Conservation (phyloP, 2,888 invertebrate species). For the Coleophora deauratella region DNA sequence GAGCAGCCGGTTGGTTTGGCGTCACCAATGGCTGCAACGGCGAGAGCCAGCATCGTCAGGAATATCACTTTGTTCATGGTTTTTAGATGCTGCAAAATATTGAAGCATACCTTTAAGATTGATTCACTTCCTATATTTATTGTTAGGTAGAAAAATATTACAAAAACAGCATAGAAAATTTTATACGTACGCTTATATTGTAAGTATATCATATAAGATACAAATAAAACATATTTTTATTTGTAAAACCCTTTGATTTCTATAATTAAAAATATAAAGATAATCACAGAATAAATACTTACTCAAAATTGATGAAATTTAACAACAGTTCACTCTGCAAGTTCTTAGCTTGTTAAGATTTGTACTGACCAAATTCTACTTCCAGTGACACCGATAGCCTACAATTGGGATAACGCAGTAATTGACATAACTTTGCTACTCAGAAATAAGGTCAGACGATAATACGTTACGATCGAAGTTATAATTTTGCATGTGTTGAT, state of each 20-base stretch:
- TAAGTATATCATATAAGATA: too few relatives aligned
- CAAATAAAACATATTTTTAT: too few relatives aligned
- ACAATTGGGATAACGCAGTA: constrained; percentile 23
- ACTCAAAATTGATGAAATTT: not conserved
- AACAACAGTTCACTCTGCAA: constrained; percentile 7
- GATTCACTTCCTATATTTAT: not conserved
- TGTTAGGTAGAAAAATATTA: not conserved
- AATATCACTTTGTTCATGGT: constrained; percentile 33
- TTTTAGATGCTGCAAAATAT: not conserved
- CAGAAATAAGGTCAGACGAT: constrained; percentile 25
- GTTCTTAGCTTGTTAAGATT: constrained; percentile 26
- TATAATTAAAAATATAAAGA: too few relatives aligned
- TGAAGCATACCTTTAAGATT: constrained; percentile 6
- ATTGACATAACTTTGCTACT: constrained; percentile 27
- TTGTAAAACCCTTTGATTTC: too few relatives aligned
- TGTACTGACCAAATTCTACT: constrained; percentile 30
- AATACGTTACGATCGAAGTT: not conserved
- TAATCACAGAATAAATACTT: not conserved
- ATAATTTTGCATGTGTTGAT: constrained; percentile 6
- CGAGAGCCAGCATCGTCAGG: constrained; percentile 21
- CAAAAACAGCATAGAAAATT: too few relatives aligned
- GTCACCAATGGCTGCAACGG: constrained; percentile 25
- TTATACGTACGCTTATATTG: too few relatives aligned
- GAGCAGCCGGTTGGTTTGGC: constrained; percentile 23
- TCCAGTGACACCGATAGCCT: constrained; percentile 17